Conservation (phyloP, 2,888 invertebrate species). For the Liposcelis brunnea region DNA sequence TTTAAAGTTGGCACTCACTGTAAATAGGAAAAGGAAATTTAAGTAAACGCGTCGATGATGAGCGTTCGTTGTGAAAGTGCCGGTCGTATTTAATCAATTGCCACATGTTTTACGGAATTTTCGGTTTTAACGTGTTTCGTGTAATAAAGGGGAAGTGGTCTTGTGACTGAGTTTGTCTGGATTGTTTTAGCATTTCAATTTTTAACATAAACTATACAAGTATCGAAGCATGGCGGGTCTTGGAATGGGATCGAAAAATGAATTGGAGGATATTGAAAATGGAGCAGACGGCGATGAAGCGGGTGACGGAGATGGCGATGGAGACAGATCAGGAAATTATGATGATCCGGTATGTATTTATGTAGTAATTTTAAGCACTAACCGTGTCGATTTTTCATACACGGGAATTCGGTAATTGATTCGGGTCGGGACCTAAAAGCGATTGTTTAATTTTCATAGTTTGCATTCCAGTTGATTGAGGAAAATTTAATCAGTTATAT, state of each 20-base stretch:
- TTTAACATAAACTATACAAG: background rate
- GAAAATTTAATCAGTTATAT: no score
- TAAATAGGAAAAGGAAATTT: background rate
- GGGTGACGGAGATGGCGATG: conserved; percentile 7
- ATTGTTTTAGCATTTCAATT: background rate
- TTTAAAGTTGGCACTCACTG: background rate
- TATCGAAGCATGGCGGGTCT: no score
- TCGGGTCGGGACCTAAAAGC: no score
- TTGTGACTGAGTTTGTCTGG: no score
- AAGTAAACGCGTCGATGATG: conserved; percentile 5
- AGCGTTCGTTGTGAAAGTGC: conserved; percentile 4
- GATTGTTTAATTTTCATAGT: no score
- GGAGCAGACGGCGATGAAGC: conserved; percentile 1
- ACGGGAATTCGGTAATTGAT: no score
- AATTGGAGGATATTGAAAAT: background rate
- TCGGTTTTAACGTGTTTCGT: no score
- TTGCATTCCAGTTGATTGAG: no score
- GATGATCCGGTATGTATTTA: conserved; percentile 25
- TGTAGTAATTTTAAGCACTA: background rate
- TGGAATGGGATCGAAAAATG: background rate
- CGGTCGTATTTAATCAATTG: background rate
- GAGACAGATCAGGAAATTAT: conserved; percentile 5
- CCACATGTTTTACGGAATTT: no score
- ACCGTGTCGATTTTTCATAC: no score
- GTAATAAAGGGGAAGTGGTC: no score